Percentiles rank a stretch among this genome's conserved stretches.
These are phyloP conservation scores for Tetramorium parvispinum DNA, from an alignment of 1,140 invertebrate species.

Conservation along the genomic window DNA sequence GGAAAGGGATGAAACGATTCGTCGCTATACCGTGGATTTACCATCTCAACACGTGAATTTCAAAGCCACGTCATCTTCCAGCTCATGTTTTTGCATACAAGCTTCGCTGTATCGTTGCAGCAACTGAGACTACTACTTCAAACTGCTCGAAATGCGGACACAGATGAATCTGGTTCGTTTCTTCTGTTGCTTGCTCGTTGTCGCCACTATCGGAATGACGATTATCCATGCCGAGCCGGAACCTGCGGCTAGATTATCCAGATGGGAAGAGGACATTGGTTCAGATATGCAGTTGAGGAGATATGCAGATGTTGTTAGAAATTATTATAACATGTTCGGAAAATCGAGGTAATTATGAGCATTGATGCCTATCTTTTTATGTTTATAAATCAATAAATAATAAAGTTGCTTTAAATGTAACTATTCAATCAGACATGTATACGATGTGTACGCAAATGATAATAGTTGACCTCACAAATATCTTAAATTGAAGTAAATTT, in stretches of 20 bases:
- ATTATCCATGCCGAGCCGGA: conserved; percentile 71
- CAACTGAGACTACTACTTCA: not conserved
- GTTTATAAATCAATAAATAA: not conserved
- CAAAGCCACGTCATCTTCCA: not conserved
- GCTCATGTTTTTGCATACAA: not conserved
- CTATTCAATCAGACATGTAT: not conserved
- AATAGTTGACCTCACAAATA: not conserved
- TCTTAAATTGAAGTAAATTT: not conserved
- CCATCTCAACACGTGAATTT: not conserved
- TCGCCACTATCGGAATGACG: conserved; percentile 28
- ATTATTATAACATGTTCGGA: conserved; percentile 87
- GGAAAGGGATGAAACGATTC: not conserved
- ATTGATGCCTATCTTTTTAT: not conserved
- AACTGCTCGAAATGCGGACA: conserved; percentile 12
- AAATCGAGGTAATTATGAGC: conserved; percentile 85
- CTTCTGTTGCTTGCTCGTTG: not conserved
- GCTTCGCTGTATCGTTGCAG: conserved; percentile 10
- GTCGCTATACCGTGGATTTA: not conserved
- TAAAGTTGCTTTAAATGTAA: not conserved
- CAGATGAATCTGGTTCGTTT: not conserved
- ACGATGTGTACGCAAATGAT: not conserved
- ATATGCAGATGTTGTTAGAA: conserved; percentile 86
- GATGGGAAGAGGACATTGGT: conserved; percentile 85
- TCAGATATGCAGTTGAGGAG: conserved; percentile 84
- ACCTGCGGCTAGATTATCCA: conserved; percentile 81